Evolutionary conservation across 2,113 vertebrate species (phyloP).

Genomic region (Lynx canadensis): DNA sequence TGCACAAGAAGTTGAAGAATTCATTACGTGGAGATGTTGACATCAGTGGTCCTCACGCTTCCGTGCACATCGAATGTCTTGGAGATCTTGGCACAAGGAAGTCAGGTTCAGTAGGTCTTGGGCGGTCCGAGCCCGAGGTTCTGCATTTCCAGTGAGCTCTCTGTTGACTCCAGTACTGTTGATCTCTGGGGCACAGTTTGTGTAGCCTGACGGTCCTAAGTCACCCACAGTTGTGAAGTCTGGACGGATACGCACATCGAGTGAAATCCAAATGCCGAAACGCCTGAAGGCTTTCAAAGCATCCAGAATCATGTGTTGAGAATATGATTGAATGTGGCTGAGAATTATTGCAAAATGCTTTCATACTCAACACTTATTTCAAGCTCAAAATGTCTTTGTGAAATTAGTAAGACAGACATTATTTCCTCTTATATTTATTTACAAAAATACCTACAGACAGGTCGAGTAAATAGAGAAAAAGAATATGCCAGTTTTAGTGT

Average conservation of each 20-base stretch:
- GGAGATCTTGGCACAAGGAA: too few species aligned
- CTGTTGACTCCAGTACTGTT: rapidly evolving
- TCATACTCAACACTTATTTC: background rate
- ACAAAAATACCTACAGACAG: background rate
- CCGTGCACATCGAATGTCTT: too few species aligned
- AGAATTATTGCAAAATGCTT: rapidly evolving
- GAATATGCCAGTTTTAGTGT: background rate
- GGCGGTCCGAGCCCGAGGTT: background rate
- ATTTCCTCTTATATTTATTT: background rate
- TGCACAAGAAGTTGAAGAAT: rapidly evolving
- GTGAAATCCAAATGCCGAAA: too few species aligned
- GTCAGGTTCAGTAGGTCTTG: background rate
- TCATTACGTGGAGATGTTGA: too few species aligned
- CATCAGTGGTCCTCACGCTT: background rate
- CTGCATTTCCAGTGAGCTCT: background rate
- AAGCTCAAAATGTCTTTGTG: background rate
- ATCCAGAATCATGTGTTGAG: background rate
- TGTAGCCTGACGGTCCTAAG: background rate
- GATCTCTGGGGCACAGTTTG: too few species aligned
- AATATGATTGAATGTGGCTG: rapidly evolving
- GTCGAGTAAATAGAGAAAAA: background rate
- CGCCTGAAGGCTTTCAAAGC: rapidly evolving
- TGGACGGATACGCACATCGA: rapidly evolving
- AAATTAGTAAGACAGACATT: background rate
- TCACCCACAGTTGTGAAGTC: rapidly evolving